These are phyloP conservation scores for Oxytorus armatus DNA, from an alignment of 2,888 invertebrate species.

Conservation along the genomic window DNA sequence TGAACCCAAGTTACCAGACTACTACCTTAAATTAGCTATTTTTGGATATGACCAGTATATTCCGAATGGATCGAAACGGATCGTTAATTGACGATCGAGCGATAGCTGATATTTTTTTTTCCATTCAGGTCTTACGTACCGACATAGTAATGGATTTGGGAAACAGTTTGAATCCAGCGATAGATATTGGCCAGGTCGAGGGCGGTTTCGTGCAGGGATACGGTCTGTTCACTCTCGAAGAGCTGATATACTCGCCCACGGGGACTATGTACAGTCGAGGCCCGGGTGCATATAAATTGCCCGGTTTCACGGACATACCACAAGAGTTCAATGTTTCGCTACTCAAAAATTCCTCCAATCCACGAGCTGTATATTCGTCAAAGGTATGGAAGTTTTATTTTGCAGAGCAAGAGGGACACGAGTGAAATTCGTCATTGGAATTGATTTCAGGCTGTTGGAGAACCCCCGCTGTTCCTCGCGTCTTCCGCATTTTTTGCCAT, in stretches of 20 bases:
- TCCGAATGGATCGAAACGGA: background rate
- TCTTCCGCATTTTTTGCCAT: constrained; percentile 96
- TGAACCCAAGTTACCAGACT: too few species aligned
- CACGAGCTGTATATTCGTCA: constrained; percentile 96
- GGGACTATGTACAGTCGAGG: constrained; percentile 94
- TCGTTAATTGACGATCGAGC: too few species aligned
- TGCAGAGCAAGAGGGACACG: background rate
- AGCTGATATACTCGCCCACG: constrained; percentile 93
- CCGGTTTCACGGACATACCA: constrained; percentile 96
- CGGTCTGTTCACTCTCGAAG: constrained; percentile 96
- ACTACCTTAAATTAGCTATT: too few species aligned
- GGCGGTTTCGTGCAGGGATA: constrained; percentile 98
- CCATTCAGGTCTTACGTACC: constrained; percentile 89
- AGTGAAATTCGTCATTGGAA: background rate
- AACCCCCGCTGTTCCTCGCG: constrained; percentile 96
- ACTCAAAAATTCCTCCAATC: constrained; percentile 95
- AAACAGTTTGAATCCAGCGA: constrained; percentile 97
- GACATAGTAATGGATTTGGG: constrained; percentile 99
- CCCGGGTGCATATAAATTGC: constrained; percentile 97
- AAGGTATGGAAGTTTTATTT: constrained; percentile 88
- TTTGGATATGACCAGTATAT: too few species aligned
- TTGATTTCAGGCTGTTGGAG: constrained; percentile 93
- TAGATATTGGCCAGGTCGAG: constrained; percentile 98
- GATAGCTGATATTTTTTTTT: constrained; percentile 9
- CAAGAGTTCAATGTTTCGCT: constrained; percentile 96